Conservation (phyloP, 2,888 invertebrate genomes). For the Baronia brevicornis region DNA sequence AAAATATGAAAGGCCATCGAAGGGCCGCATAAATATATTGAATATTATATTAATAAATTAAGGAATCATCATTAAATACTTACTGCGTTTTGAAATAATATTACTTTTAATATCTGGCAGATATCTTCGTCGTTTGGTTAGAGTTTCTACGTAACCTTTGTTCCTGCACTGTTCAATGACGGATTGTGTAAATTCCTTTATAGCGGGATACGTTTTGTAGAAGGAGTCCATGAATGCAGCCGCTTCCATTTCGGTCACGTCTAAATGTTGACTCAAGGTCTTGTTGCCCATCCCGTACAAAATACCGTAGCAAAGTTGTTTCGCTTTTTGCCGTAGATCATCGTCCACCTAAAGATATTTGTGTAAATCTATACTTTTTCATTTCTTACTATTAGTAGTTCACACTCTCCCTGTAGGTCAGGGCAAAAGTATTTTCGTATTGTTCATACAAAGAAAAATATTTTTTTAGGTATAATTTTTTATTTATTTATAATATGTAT, state of each 20-base stretch:
- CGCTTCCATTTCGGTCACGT: constrained; percentile 87
- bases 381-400: too few relatives aligned
- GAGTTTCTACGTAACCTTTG: constrained; percentile 88
- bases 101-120: constrained; percentile 83
- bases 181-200: constrained; percentile 74
- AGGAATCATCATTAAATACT: constrained; percentile 25
- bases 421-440: too few relatives aligned
- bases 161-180: constrained; percentile 78
- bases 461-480: too few relatives aligned
- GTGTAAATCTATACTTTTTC: too few relatives aligned
- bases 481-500: too few relatives aligned
- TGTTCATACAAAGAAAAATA: too few relatives aligned
- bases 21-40: too few relatives aligned
- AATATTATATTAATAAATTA: too few relatives aligned
- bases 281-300: constrained; percentile 97
- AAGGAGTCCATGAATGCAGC: constrained; percentile 86
- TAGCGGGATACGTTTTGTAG: constrained; percentile 83
- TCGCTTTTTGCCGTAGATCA: constrained; percentile 88
- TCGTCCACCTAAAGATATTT: constrained; percentile 78
- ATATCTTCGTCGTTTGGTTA: constrained; percentile 85
- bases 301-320: constrained; percentile 96
- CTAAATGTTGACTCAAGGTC: constrained; percentile 85
- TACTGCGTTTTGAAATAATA: constrained; percentile 76
- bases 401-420: too few relatives aligned
- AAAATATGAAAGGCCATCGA: too few relatives aligned